Evolutionary conservation across 2,113 vertebrate genomes (phyloP).

Genomic region (Pteronura brasiliensis): DNA sequence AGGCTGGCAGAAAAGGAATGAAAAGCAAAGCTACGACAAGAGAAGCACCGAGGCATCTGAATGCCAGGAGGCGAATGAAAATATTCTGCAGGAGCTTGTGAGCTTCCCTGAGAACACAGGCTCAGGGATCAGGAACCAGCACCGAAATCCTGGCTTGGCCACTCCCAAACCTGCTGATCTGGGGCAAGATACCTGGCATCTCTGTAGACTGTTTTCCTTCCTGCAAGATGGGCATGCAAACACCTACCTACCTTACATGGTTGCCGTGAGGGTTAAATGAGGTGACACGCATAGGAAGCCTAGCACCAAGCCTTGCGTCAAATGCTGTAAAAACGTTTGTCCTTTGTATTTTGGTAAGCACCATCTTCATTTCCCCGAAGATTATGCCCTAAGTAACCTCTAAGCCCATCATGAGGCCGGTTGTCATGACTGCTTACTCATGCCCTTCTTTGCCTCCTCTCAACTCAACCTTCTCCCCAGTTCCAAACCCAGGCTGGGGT

Average conservation of each 20-base stretch:
- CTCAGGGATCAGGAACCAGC: not conserved
- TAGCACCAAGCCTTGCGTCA: not conserved
- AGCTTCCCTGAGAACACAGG: not conserved
- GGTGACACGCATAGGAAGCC: not conserved
- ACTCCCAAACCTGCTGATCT: not conserved
- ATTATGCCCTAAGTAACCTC: not conserved
- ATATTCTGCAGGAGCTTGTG: not conserved
- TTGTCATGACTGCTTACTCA: no score
- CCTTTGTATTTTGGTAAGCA: not conserved
- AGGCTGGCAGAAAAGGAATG: not conserved
- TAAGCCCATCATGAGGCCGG: not conserved
- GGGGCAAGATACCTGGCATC: not conserved
- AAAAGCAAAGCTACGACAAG: not conserved
- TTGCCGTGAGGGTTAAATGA: constrained; percentile 1
- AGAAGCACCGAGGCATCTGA: not conserved
- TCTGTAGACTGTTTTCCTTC: not conserved
- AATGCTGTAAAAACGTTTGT: not conserved
- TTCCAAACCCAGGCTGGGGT: not conserved
- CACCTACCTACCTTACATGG: not conserved
- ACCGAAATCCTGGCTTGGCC: not conserved
- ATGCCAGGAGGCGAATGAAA: not conserved
- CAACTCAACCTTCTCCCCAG: not conserved
- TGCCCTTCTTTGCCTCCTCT: not conserved
- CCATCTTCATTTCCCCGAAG: not conserved
- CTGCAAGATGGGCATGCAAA: not conserved